Base-by-base conservation (phyloP, 2,113 vertebrate species). In the Scytalopus superciliaris region DNA sequence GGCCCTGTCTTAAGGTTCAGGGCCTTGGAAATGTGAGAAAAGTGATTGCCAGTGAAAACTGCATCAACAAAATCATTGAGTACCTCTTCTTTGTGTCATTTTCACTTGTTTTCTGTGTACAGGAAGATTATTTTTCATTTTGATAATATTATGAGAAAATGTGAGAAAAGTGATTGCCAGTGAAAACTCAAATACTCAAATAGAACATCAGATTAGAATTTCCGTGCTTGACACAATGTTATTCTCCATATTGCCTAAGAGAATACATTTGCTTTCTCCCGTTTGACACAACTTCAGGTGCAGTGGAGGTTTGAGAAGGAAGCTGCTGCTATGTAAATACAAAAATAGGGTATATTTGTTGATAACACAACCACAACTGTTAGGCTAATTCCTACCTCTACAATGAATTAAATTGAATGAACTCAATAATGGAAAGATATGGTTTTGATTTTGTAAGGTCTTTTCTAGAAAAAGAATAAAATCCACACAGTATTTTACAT, bases 241-340 rank as follows among this genome's bases (percentile, higher is more conserved):
- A 5, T 52, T 68, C 5, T 60, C 30, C 9, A 3, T 49, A 11
- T 69, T 72, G 16, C 47, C 19, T 45, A 31, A 53, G 6, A 37
- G 1, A 47, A 4, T 28, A n/a, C 6, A 12, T 83, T 83, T 84
- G 10, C 17, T 28, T 84, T 74, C 19, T 40, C 3, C 40, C 27
- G 10, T 2, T 3, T 62, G 27, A 64, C 3, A 8, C 9, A 60
- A n/a, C 8, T 89, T 53, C 31, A 74, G 10, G 12, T 53, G 13
- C 17, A 64, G 18, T 19, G 17, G 62, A 16, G 5, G 16, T 69
- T 31, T 86, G 31, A 66, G 11, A 9, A 87, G 42, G 28, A 92
- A 81, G 9, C 7, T 77, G 25, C 7, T 66, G 8, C 4, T 2
- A 39, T 0, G 0, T 6, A 39, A 42, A 12, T 42, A 27, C 17